These are phyloP conservation scores for Formica aserva DNA, from an alignment of 2,888 invertebrate genomes.

Conservation along the genomic window DNA sequence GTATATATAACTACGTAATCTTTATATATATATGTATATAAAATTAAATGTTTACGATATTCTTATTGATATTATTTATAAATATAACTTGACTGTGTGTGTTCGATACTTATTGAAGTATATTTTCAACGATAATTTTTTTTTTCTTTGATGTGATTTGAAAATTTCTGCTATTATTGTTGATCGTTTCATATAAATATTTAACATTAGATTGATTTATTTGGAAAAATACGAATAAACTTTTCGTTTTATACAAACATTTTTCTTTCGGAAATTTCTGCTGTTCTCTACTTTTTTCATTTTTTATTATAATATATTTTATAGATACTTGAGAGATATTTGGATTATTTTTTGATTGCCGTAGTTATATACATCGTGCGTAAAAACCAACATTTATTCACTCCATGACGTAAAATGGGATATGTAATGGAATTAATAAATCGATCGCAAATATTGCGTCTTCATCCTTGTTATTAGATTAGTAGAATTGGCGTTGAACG, in stretches of 20 bases:
- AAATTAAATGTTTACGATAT: background rate
- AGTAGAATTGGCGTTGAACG: conserved; percentile 14
- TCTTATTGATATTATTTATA: background rate
- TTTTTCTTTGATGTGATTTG: background rate
- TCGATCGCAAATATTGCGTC: conserved; percentile 53
- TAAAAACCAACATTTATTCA: conserved; percentile 10
- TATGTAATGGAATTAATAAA: conserved; percentile 69
- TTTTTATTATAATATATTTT: background rate
- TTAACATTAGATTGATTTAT: conserved; percentile 1
- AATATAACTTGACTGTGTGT: background rate
- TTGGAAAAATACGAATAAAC: background rate
- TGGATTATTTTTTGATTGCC: background rate
- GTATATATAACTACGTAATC: background rate
- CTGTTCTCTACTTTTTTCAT: background rate
- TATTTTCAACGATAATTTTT: no score
- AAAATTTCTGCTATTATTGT: background rate
- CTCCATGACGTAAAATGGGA: conserved; percentile 60
- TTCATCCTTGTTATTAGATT: conserved; percentile 66
- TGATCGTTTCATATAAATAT: background rate
- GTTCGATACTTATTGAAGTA: background rate
- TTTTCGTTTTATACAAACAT: background rate
- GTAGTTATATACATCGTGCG: background rate
- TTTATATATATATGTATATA: no score
- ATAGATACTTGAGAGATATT: background rate
- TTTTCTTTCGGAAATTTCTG: background rate